A percentile compares a stretch with the other conserved stretches of the same genome.
phyloP scores from a whole-genome alignment of 1,140 invertebrate genomes.

The Marisa cornuarietis region DNA sequence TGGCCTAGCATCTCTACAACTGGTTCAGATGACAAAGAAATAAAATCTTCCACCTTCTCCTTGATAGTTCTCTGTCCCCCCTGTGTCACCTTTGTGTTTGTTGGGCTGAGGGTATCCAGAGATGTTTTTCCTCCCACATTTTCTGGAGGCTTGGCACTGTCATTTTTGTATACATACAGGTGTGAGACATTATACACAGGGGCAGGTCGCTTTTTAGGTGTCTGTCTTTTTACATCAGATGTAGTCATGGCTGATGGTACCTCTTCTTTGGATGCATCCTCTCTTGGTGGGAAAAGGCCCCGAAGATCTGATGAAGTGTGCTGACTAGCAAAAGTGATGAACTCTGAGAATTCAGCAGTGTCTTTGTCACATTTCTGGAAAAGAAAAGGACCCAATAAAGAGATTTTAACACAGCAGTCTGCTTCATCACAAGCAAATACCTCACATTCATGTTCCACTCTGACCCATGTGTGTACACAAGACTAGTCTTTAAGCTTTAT shows the following conservation, averaged over 20 bases:
- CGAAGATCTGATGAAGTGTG: not conserved
- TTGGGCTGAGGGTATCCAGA: not conserved
- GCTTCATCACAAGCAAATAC: no score
- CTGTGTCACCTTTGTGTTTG: no score
- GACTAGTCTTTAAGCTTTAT: no score
- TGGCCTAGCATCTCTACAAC: not conserved
- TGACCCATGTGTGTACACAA: not conserved
- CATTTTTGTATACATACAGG: slow-evolving; percentile 19
- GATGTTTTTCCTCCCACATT: not conserved
- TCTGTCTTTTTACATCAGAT: not conserved
- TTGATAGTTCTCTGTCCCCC: not conserved
- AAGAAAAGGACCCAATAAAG: not conserved
- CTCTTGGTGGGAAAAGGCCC: not conserved
- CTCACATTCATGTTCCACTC: not conserved
- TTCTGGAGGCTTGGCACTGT: not conserved
- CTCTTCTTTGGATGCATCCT: not conserved
- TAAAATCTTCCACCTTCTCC: not conserved
- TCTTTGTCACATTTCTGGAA: not conserved
- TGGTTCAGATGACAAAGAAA: slow-evolving; percentile 8
- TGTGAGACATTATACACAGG: slow-evolving; percentile 9
- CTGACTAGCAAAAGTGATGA: not conserved
- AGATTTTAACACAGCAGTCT: no score
- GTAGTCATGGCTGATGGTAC: no score
- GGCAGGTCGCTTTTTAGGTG: not conserved
- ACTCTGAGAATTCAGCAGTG: not conserved